A percentile compares a stretch with the other conserved stretches of the same genome.
phyloP scores from a whole-genome alignment of 2,888 invertebrate species.

The Synergus laeviventris region DNA sequence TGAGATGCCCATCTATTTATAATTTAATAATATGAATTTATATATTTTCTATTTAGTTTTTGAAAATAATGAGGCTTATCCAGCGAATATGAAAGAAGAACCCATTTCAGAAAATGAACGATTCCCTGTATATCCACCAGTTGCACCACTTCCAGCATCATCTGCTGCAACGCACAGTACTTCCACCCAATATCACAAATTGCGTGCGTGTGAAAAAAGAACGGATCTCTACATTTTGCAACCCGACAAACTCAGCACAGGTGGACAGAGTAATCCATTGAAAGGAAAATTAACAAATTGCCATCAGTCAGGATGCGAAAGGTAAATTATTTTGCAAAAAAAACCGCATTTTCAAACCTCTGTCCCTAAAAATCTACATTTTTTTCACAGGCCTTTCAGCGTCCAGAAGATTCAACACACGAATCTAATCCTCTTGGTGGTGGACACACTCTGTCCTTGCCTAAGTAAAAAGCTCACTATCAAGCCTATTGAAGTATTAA shows the following conservation, averaged over 20 bases:
- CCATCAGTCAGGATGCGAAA: constrained; percentile 91
- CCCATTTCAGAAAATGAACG: constrained; percentile 72
- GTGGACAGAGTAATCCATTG: constrained; percentile 87
- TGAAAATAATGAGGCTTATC: constrained; percentile 66
- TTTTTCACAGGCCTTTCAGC: constrained; percentile 86
- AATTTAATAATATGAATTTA: background rate
- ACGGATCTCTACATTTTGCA: constrained; percentile 91
- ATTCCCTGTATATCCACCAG: constrained; percentile 74
- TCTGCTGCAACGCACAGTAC: constrained; percentile 78
- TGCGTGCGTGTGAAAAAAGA: constrained; percentile 89
- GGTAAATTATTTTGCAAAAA: constrained; percentile 76
- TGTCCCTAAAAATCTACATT: background rate
- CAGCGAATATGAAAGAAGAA: constrained; percentile 76
- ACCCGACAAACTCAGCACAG: constrained; percentile 87
- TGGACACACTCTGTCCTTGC: constrained; percentile 92
- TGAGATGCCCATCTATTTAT: background rate
- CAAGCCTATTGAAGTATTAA: constrained; percentile 79
- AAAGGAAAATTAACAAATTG: constrained; percentile 94
- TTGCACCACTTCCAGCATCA: constrained; percentile 64
- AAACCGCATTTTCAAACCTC: background rate
- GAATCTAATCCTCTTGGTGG: constrained; percentile 91
- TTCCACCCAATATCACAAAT: constrained; percentile 76
- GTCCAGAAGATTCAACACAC: constrained; percentile 94
- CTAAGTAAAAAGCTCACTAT: constrained; percentile 91
- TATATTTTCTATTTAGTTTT: constrained; percentile 15